Percentiles rank a stretch among this genome's conserved stretches.
phyloP scores from a whole-genome alignment of 2,797 vertebrate species.

The Knipowitschia caucasica region DNA sequence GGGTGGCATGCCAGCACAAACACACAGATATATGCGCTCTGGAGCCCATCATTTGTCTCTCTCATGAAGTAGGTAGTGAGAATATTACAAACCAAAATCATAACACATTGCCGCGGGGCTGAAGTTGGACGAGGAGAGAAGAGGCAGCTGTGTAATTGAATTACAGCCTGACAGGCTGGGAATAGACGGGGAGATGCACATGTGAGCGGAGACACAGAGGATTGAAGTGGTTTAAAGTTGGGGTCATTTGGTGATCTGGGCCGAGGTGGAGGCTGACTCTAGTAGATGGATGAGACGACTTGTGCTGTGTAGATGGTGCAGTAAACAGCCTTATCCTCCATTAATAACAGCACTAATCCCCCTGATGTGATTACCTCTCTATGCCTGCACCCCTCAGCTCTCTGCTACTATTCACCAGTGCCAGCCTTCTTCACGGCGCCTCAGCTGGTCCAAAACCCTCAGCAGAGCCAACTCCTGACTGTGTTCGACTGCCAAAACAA shows the following conservation, averaged over 20 bases:
- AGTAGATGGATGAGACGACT: not conserved
- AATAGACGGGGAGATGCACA: slow-evolving; percentile 17
- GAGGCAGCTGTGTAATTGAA: slow-evolving; percentile 60
- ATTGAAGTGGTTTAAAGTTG: slow-evolving; percentile 8
- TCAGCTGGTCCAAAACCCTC: slow-evolving; percentile 65
- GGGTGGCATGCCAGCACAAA: slow-evolving; percentile 54
- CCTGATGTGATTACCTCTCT: slow-evolving; percentile 73
- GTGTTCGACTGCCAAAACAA: slow-evolving; percentile 70
- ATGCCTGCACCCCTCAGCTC: slow-evolving; percentile 23
- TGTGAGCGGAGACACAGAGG: slow-evolving; percentile 1
- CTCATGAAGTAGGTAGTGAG: slow-evolving; percentile 65
- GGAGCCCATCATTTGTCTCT: slow-evolving; percentile 64
- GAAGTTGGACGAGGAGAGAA: slow-evolving; percentile 49
- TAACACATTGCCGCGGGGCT: slow-evolving; percentile 58
- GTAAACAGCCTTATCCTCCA: slow-evolving; percentile 59
- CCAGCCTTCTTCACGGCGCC: slow-evolving; percentile 64
- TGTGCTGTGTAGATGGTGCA: slow-evolving; percentile 30
- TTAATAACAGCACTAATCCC: slow-evolving; percentile 76
- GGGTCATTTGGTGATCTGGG: slow-evolving; percentile 7
- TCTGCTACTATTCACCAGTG: slow-evolving; percentile 55
- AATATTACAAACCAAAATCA: slow-evolving; percentile 75
- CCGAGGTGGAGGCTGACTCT: slow-evolving; percentile 1
- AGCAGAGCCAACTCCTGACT: slow-evolving; percentile 69
- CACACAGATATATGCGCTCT: slow-evolving; percentile 41
- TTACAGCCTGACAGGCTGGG: slow-evolving; percentile 48